A percentile compares a stretch with the other conserved stretches of the same genome.
phyloP scores from a whole-genome alignment of 2,797 vertebrate genomes.

The Falco peregrinus region DNA sequence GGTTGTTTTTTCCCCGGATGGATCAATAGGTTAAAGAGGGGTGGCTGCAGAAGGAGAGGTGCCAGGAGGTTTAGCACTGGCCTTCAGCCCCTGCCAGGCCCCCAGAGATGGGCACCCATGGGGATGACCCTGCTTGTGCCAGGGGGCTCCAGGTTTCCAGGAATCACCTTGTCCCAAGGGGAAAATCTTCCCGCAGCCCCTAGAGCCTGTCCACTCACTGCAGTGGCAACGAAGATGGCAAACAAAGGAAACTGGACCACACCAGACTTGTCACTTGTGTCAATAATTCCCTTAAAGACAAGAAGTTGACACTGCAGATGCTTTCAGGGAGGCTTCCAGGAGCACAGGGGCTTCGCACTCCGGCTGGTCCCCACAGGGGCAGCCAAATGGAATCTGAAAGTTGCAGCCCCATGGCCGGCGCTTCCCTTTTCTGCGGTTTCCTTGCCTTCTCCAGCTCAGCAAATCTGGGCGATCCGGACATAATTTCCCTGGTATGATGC shows the following conservation, averaged over 20 bases:
- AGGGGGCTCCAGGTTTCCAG: neutral
- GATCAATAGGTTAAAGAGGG: too few species aligned
- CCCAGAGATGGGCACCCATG: rapidly evolving
- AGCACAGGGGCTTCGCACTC: too few species aligned
- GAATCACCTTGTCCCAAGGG: too few species aligned
- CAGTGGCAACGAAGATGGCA: neutral
- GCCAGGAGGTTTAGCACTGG: neutral
- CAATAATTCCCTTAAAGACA: neutral
- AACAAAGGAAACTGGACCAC: neutral
- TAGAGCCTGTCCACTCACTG: too few species aligned
- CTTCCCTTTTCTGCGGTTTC: neutral
- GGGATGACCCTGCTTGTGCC: too few species aligned
- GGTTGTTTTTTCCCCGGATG: neutral
- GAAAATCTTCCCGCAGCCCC: neutral
- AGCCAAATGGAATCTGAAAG: neutral
- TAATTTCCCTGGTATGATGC: neutral
- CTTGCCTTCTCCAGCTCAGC: neutral
- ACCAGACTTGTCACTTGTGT: too few species aligned
- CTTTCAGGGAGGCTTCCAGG: too few species aligned
- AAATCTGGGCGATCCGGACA: neutral
- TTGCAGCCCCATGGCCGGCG: rapidly evolving
- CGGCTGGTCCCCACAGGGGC: too few species aligned
- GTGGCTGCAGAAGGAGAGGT: neutral
- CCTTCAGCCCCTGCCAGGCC: neutral
- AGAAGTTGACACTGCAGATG: neutral